phyloP scores from a whole-genome alignment of 2,888 invertebrate genomes.

The Julus scandinavius region DNA sequence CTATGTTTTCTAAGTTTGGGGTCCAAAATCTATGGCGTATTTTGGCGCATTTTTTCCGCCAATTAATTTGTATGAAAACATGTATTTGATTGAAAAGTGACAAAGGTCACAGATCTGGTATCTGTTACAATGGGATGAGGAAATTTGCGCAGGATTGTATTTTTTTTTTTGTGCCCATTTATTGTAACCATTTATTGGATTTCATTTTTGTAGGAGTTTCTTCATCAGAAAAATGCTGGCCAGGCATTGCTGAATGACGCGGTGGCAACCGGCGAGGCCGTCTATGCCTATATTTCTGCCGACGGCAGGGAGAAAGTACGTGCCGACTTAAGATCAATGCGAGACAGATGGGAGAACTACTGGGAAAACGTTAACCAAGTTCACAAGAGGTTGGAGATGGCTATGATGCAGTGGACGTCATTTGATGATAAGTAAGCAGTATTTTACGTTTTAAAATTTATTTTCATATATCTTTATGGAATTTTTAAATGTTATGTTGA shows the following conservation, averaged over 20 bases:
- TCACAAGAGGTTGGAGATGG: conserved; percentile 87
- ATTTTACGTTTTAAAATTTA: not conserved
- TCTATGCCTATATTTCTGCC: conserved; percentile 86
- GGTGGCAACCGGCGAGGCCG: conserved; percentile 85
- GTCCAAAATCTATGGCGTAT: too few relatives aligned
- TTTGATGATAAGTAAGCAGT: conserved; percentile 77
- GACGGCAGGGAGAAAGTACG: conserved; percentile 88
- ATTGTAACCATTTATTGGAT: too few relatives aligned
- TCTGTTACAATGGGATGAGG: too few relatives aligned
- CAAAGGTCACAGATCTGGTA: too few relatives aligned
- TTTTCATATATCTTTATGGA: not conserved
- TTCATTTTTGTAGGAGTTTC: conserved; percentile 53
- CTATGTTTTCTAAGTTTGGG: too few relatives aligned
- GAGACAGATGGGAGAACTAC: conserved; percentile 85
- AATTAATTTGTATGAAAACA: too few relatives aligned
- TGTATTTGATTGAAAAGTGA: too few relatives aligned
- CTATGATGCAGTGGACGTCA: conserved; percentile 88
- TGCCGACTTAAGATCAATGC: conserved; percentile 80
- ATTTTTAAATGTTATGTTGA: not conserved
- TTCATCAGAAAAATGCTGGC: conserved; percentile 80
- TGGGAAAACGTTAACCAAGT: conserved; percentile 85
- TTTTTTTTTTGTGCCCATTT: too few relatives aligned
- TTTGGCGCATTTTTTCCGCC: too few relatives aligned
- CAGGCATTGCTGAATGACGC: conserved; percentile 81
- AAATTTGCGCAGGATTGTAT: too few relatives aligned